These are phyloP conservation scores for Eulithis testata DNA, from an alignment of 2,888 invertebrate genomes.

Conservation along the genomic window DNA sequence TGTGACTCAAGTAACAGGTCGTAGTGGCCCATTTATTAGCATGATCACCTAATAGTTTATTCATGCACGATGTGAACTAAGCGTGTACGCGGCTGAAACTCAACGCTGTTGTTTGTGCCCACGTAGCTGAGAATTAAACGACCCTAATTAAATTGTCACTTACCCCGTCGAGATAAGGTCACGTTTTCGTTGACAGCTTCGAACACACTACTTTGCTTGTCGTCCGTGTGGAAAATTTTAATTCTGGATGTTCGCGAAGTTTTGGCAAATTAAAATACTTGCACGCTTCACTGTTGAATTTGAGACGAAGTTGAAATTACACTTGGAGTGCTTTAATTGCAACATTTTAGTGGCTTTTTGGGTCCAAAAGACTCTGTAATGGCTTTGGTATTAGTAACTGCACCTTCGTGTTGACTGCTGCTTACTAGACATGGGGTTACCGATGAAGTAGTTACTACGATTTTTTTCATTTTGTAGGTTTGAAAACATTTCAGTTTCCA, in stretches of 20 bases:
- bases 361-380: constrained; percentile 3
- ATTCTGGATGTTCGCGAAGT: constrained; percentile 27
- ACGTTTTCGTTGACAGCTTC: constrained; percentile 23
- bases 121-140: constrained; percentile 20
- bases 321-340: constrained; percentile 20
- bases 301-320: constrained; percentile 22
- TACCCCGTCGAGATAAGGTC: constrained; percentile 26
- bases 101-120: constrained; percentile 31
- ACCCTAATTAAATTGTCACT: constrained; percentile 32
- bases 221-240: constrained; percentile 32
- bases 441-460: background rate
- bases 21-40: constrained; percentile 1
- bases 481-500: too few species aligned
- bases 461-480: too few species aligned
- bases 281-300: constrained; percentile 17
- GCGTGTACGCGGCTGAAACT: constrained; percentile 24
- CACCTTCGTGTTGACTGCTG: background rate
- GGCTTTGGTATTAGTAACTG: background rate
- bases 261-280: constrained; percentile 34
- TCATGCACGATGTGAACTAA: constrained; percentile 10
- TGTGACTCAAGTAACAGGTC: background rate
- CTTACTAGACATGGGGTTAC: background rate
- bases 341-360: constrained; percentile 18
- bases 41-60: constrained; percentile 1
- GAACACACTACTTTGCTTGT: constrained; percentile 29